A percentile compares a stretch with the other conserved stretches of the same genome.
Evolutionary conservation across 2,797 vertebrate species (phyloP).

Genomic region (Centropyge bicolor): DNA sequence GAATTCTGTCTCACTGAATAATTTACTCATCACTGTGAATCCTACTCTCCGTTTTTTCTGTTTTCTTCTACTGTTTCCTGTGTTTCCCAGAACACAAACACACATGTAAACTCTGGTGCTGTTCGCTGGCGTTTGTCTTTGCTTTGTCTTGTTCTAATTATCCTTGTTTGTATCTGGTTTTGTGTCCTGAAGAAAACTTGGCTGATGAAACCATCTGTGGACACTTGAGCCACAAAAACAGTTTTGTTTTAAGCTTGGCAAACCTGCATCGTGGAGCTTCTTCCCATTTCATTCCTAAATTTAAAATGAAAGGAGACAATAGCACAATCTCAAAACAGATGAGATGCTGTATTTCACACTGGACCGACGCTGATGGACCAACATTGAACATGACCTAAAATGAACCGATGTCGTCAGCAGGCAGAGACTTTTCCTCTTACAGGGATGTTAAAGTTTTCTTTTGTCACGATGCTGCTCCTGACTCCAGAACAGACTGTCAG

Average conservation of each 20-base stretch:
- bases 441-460: not conserved
- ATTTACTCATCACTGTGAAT: too few relatives aligned
- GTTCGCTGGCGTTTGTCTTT: conserved; percentile 1
- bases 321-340: too few relatives aligned
- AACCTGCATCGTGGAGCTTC: too few relatives aligned
- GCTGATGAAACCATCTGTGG: not conserved
- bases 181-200: not conserved
- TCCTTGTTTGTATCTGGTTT: conserved; percentile 19
- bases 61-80: not conserved
- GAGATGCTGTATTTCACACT: too few relatives aligned
- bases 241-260: too few relatives aligned
- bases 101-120: not conserved
- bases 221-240: too few relatives aligned
- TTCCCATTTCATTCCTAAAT: too few relatives aligned
- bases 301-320: too few relatives aligned
- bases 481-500: not conserved
- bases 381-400: too few relatives aligned
- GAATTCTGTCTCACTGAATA: not conserved
- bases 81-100: not conserved
- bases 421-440: not conserved
- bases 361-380: too few relatives aligned
- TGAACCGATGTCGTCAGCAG: not conserved
- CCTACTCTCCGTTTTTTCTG: not conserved
- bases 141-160: conserved; percentile 43
- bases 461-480: not conserved